Percentiles rank a stretch among this genome's conserved stretches.
Conservation (phyloP, 2,888 invertebrate genomes). For the Luffia ferchaultella region DNA sequence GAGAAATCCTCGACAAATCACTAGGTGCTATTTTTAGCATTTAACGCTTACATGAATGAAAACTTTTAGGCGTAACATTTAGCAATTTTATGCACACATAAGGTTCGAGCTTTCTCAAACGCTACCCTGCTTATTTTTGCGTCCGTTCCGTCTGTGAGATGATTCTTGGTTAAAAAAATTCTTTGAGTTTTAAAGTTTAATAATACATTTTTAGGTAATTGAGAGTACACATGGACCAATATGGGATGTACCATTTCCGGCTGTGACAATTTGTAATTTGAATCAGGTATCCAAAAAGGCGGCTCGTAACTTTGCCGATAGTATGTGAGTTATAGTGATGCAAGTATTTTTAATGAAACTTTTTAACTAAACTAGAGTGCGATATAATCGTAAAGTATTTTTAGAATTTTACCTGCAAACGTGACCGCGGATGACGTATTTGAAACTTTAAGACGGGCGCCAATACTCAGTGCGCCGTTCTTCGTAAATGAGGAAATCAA, state of each 20-base stretch:
- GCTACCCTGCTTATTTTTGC: too few species aligned
- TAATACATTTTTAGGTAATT: slow-evolving; percentile 38
- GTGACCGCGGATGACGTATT: slow-evolving; percentile 38
- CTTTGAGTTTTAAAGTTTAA: background rate
- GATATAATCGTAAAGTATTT: slow-evolving; percentile 9
- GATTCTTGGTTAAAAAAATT: background rate
- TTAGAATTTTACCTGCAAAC: slow-evolving; percentile 34
- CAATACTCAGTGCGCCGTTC: slow-evolving; percentile 33
- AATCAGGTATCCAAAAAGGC: slow-evolving; percentile 64
- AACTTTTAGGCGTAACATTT: too few species aligned
- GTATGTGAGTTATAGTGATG: slow-evolving; percentile 51
- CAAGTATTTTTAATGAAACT: slow-evolving; percentile 3
- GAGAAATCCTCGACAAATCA: too few species aligned
- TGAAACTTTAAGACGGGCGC: slow-evolving; percentile 29
- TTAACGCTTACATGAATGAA: too few species aligned
- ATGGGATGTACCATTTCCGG: slow-evolving; percentile 73
- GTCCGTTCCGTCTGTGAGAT: too few species aligned
- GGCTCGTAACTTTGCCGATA: slow-evolving; percentile 42
- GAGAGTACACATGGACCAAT: slow-evolving; percentile 70
- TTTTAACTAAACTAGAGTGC: slow-evolving; percentile 1
- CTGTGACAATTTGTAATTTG: slow-evolving; percentile 69
- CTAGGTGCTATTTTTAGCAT: too few species aligned
- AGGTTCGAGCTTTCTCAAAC: too few species aligned
- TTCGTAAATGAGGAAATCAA: slow-evolving; percentile 22
- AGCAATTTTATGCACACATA: too few species aligned